Evolutionary conservation across 2,113 vertebrate species (phyloP), one percentile per base, ranked within the genome.

Genomic region (Ramphastos sulfuratus): DNA sequence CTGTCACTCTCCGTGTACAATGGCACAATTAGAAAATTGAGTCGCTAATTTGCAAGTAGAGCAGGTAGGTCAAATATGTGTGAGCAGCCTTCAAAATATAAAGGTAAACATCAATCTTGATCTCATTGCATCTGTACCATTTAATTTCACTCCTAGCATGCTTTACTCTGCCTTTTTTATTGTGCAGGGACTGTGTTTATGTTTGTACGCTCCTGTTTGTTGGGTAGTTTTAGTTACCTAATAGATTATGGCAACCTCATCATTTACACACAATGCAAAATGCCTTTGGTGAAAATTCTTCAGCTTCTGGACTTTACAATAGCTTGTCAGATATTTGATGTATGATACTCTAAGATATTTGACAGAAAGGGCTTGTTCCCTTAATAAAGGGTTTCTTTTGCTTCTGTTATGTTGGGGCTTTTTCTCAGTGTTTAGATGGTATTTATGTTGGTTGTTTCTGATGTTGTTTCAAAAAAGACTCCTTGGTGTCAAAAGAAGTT

Each of bases 381-480:
- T 87, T 92, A 50, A 75, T 81, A 11, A 50, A 90, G 63, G 30
- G 39, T 33, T 71, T 82, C 21, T 46, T 64, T 72, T 72, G 23
- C 54, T 93, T 91, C 80, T 76, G 17, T 52, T 44, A 73, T 82
- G 67, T 61, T 25, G 13, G 23, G 27, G 5, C 1, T 14, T 13
- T 65, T 85, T 75, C 70, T 85, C n/a, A 33, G n/a, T 23, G 44
- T 89, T 95, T 37, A 60, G 81, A 8, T 83, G 50, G 16, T 85
- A 23, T 89, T 95, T 90, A n/a, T 64, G 54, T 46, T 92, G 73
- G 44, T 85, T 81, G 69, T 55, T 91, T 94, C 52, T 89, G 60
- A 50, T 77, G 2, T 21, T 90, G 79, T 91, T 96, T 85, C 81
- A 59, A 9, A 21, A 82, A 73, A 86, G 30, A 77, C 54, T 92